A percentile compares a stretch with the other conserved stretches of the same genome.
These are phyloP conservation scores for Columbina picui DNA, from an alignment of 2,113 vertebrate species.

Conservation along the genomic window DNA sequence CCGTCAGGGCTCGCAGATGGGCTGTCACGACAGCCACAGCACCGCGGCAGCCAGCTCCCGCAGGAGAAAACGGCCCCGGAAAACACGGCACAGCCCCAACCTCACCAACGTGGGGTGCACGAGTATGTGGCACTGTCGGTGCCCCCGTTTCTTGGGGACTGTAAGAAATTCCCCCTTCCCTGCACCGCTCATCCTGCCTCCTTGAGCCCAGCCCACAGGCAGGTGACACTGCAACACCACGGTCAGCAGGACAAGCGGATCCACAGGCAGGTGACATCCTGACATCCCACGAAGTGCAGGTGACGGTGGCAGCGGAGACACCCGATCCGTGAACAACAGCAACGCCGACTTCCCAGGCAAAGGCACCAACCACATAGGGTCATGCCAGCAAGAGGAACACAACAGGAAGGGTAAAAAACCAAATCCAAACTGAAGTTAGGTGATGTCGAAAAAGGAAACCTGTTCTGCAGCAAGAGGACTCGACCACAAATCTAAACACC, in stretches of 20 bases:
- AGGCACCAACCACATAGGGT: background rate
- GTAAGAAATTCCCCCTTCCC: background rate
- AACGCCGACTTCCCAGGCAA: background rate
- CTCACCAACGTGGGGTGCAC: fast-evolving
- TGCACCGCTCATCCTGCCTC: background rate
- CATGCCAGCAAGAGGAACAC: fast-evolving
- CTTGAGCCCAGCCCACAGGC: background rate
- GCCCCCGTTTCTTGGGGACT: fast-evolving
- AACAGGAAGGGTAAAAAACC: background rate
- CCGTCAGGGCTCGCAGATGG: background rate
- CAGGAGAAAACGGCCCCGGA: fast-evolving
- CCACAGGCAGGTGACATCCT: background rate
- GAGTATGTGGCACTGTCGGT: fast-evolving
- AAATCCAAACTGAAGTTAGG: background rate
- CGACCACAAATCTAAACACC: background rate
- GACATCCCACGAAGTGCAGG: background rate
- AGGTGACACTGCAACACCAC: background rate
- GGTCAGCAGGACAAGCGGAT: background rate
- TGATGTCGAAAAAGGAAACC: slow-evolving; percentile 5
- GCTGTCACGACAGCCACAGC: background rate
- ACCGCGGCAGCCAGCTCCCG: background rate
- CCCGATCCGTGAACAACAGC: background rate
- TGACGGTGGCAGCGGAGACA: background rate
- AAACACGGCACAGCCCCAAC: background rate
- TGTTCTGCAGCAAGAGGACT: background rate